These are phyloP conservation scores for Gymnocephalus cernua DNA, from an alignment of 2,113 vertebrate genomes.

Conservation along the genomic window DNA sequence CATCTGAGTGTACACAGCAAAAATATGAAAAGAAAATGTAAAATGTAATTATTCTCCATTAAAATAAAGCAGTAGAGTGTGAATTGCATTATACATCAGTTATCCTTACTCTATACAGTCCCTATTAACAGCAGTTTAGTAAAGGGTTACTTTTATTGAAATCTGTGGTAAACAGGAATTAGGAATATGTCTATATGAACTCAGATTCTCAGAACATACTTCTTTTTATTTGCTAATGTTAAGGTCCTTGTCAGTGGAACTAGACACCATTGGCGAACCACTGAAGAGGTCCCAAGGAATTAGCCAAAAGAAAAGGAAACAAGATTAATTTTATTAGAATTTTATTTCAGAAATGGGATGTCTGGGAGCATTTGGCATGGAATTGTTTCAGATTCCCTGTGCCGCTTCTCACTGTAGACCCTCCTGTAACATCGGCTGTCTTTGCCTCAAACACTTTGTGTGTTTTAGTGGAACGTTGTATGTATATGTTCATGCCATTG, in stretches of 20 bases:
- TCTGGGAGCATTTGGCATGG: conserved; percentile 31
- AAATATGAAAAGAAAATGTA: background rate
- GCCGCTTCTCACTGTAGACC: conserved; percentile 1
- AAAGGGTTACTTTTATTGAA: background rate
- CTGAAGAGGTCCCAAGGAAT: conserved; percentile 8
- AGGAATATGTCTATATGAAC: background rate
- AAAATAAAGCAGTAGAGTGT: background rate
- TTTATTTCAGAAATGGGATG: conserved; percentile 14
- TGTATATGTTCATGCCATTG: background rate
- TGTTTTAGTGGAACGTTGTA: background rate
- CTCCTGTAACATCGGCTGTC: background rate
- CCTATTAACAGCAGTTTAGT: background rate
- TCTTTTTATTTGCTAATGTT: conserved; percentile 10
- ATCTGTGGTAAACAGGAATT: background rate
- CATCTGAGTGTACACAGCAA: conserved; percentile 9
- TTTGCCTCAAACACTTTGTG: background rate
- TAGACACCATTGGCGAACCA: conserved; percentile 13
- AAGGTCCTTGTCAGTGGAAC: background rate
- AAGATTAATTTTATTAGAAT: conserved; percentile 9
- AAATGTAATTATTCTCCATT: background rate
- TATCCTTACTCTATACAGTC: background rate
- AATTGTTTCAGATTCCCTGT: background rate
- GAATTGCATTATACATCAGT: background rate
- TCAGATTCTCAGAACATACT: background rate
- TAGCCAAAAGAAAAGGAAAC: background rate